Evolutionary conservation across 2,888 invertebrate genomes (phyloP).

Genomic region (Agriopis aurantiaria): DNA sequence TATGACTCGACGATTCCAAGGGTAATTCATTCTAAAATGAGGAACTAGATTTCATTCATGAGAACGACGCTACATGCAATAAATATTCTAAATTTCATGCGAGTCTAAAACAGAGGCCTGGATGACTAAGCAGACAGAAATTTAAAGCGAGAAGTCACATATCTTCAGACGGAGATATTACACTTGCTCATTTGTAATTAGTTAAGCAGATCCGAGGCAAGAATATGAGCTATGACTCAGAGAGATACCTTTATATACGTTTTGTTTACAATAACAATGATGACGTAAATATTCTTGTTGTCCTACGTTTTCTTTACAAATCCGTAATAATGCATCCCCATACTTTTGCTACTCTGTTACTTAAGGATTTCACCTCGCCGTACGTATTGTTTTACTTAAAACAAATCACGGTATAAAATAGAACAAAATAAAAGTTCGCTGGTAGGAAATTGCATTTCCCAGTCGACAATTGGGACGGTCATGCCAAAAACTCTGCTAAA

Average conservation of each 20-base stretch:
- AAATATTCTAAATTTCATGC: slow-evolving; percentile 18
- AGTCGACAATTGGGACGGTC: slow-evolving; percentile 68
- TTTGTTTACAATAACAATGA: slow-evolving; percentile 76
- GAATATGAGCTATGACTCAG: slow-evolving; percentile 59
- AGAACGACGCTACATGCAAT: slow-evolving; percentile 8
- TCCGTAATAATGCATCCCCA: slow-evolving; percentile 25
- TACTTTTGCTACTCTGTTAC: slow-evolving; percentile 1
- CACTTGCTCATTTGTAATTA: slow-evolving; percentile 55
- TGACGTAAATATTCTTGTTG: slow-evolving; percentile 58
- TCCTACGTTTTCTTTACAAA: slow-evolving; percentile 31
- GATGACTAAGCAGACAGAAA: slow-evolving; percentile 42
- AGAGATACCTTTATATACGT: slow-evolving; percentile 55
- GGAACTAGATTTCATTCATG: slow-evolving; percentile 23
- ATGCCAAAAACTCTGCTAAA: slow-evolving; percentile 63
- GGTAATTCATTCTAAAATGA: slow-evolving; percentile 22
- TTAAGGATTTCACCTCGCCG: slow-evolving; percentile 5
- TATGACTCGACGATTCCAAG: slow-evolving; percentile 24
- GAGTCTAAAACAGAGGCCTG: slow-evolving; percentile 23
- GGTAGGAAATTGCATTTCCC: slow-evolving; percentile 59
- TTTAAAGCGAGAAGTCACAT: slow-evolving; percentile 40
- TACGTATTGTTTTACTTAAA: slow-evolving; percentile 36
- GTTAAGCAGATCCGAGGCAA: slow-evolving; percentile 52
- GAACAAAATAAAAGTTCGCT: slow-evolving; percentile 52
- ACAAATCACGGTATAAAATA: slow-evolving; percentile 33
- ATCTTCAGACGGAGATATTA: slow-evolving; percentile 52